These are phyloP conservation scores for Cuniculus paca DNA, from an alignment of 2,797 vertebrate genomes.

Conservation along the genomic window DNA sequence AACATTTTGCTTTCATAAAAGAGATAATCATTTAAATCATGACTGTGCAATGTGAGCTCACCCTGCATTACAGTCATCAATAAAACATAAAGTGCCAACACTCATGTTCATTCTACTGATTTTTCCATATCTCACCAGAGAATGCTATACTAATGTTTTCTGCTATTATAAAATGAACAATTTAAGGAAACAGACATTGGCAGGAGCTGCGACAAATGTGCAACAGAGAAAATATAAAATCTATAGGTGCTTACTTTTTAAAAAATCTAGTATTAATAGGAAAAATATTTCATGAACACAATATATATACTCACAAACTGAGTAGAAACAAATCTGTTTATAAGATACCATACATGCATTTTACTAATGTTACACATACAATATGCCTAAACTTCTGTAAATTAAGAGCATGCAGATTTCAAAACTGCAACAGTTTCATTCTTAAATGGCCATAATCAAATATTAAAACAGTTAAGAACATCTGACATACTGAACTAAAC, in stretches of 20 bases:
- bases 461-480: constrained; percentile 61
- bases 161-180: constrained; percentile 68
- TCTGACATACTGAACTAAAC: constrained; percentile 47
- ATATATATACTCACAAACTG: not conserved
- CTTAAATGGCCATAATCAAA: constrained; percentile 52
- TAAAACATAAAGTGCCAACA: constrained; percentile 82
- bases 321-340: constrained; percentile 58
- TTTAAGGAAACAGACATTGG: constrained; percentile 33
- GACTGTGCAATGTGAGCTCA: constrained; percentile 72
- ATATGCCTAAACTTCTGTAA: constrained; percentile 31
- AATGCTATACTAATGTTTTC: constrained; percentile 61
- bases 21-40: constrained; percentile 79
- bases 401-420: constrained; percentile 71
- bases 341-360: constrained; percentile 56
- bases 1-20: constrained; percentile 75
- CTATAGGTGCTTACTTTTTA: constrained; percentile 6
- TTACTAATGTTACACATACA: constrained; percentile 60
- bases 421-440: constrained; percentile 52
- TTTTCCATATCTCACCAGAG: constrained; percentile 67
- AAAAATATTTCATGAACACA: constrained; percentile 53
- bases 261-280: constrained; percentile 37
- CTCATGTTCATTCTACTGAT: constrained; percentile 66
- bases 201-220: constrained; percentile 53
- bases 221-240: constrained; percentile 62
- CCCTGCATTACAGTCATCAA: constrained; percentile 77